These are phyloP conservation scores for Smithornis capensis DNA, from an alignment of 2,113 vertebrate genomes.

Conservation along the genomic window DNA sequence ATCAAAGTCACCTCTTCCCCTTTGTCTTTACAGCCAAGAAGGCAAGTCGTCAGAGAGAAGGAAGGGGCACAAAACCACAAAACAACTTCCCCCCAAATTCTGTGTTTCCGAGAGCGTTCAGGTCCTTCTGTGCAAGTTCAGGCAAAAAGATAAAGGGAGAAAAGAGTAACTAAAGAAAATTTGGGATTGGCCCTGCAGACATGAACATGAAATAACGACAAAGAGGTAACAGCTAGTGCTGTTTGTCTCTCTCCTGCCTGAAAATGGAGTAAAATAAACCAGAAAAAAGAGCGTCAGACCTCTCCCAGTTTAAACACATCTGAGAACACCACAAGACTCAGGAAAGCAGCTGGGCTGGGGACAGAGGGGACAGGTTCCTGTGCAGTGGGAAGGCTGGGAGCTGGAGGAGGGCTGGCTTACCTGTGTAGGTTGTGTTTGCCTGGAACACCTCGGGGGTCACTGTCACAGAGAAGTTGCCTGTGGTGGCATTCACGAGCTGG, in stretches of 20 bases:
- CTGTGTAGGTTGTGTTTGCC: neutral
- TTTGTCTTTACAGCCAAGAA: neutral
- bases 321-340: neutral
- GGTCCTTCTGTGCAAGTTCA: neutral
- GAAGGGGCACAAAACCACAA: neutral
- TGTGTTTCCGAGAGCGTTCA: neutral
- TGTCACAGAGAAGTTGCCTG: neutral
- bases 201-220: neutral
- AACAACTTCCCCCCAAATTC: neutral
- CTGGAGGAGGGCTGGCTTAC: slow-evolving; percentile 33
- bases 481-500: fast-evolving
- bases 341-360: neutral
- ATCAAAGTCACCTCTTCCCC: neutral
- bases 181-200: neutral
- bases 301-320: neutral
- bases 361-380: neutral
- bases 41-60: neutral
- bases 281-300: fast-evolving
- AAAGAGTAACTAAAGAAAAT: neutral
- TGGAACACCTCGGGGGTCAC: fast-evolving
- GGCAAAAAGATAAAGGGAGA: neutral
- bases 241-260: neutral
- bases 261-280: fast-evolving
- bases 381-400: neutral
- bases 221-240: neutral